Evolutionary conservation across 2,113 vertebrate species (phyloP).

Genomic region (Ictidomys tridecemlineatus): DNA sequence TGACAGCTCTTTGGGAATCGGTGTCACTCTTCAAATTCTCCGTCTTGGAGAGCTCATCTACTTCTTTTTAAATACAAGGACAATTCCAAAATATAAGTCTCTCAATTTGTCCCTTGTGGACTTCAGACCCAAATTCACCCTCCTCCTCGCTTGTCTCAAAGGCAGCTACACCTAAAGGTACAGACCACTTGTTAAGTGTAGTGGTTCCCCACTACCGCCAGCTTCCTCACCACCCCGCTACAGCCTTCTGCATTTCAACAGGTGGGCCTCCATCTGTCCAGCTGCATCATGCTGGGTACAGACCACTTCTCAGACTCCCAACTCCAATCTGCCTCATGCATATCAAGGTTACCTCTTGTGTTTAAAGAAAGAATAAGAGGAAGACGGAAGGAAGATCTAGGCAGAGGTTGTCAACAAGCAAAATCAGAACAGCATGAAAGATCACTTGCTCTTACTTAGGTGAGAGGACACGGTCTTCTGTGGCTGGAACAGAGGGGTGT

Average conservation of each 20-base stretch:
- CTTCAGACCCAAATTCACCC: neutral
- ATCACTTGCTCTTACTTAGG: neutral
- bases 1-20: neutral
- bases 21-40: neutral
- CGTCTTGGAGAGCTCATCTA: neutral
- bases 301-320: neutral
- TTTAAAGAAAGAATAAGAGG: neutral
- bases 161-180: neutral
- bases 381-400: neutral
- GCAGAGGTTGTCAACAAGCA: neutral
- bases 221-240: no score
- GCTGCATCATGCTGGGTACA: neutral
- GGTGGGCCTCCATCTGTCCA: neutral
- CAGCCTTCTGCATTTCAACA: neutral
- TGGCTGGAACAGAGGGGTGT: accelerated
- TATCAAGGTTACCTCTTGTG: neutral
- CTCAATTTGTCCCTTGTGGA: neutral
- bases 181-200: no score
- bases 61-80: neutral
- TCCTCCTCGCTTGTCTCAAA: neutral
- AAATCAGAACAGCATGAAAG: neutral
- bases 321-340: neutral
- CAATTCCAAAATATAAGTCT: neutral
- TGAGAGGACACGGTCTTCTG: neutral
- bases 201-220: neutral